Conservation (phyloP, 2,888 invertebrate genomes). For the Caenorhabditis imperialis region DNA sequence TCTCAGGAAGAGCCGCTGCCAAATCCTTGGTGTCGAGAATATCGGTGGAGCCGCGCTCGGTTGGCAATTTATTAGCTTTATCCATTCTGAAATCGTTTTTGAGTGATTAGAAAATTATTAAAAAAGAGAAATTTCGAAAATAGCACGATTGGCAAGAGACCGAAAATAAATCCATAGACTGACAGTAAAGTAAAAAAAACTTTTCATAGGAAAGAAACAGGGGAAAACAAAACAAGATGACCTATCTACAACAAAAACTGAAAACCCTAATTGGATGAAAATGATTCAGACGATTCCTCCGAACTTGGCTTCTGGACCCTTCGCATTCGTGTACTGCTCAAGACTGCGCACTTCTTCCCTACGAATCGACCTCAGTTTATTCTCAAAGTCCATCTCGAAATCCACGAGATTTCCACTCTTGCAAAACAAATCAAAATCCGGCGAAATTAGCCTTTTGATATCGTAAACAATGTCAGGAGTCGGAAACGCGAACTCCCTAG, state of each 20-base stretch:
- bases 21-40: conserved; percentile 16
- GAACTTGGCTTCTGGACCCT: conserved; percentile 63
- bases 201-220: conserved; percentile 10
- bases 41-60: not conserved
- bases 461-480: conserved; percentile 70
- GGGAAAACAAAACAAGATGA: not conserved
- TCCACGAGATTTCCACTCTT: conserved; percentile 63
- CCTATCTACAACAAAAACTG: conserved; percentile 2
- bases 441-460: conserved; percentile 63
- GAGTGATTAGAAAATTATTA: too few relatives aligned
- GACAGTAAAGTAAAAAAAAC: conserved; percentile 11
- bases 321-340: conserved; percentile 52
- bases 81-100: too few relatives aligned
- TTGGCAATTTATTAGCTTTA: too few relatives aligned
- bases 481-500: conserved; percentile 70
- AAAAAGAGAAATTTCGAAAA: too few relatives aligned
- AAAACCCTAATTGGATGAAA: conserved; percentile 3
- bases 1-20: conserved; percentile 19
- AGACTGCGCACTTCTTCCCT: conserved; percentile 55
- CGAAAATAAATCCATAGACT: conserved; percentile 6
- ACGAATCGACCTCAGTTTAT: conserved; percentile 57
- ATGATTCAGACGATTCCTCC: conserved; percentile 56
- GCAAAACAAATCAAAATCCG: conserved; percentile 68
- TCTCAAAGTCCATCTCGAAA: conserved; percentile 61
- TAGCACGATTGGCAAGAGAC: too few relatives aligned